phyloP scores from a whole-genome alignment of 2,888 invertebrate genomes.

The Bimastos eiseni region DNA sequence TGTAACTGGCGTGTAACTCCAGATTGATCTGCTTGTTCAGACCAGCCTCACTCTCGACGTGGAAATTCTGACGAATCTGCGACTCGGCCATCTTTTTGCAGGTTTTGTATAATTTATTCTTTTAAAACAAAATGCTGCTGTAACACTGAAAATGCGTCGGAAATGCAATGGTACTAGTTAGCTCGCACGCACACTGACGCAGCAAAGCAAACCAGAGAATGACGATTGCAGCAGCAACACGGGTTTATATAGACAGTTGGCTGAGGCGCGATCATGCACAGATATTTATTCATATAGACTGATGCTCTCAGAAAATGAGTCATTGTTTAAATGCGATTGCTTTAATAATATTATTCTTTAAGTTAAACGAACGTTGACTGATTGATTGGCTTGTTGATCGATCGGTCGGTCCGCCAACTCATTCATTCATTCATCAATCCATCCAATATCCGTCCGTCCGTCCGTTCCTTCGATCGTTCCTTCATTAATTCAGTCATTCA shows the following conservation, averaged over 20 bases:
- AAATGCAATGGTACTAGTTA: not conserved
- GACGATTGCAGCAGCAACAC: not conserved
- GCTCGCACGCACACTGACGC: slow-evolving; percentile 23
- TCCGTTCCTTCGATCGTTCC: too few species aligned
- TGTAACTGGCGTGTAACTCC: slow-evolving; percentile 61
- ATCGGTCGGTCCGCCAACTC: too few species aligned
- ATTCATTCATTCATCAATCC: too few species aligned
- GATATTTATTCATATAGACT: slow-evolving; percentile 3
- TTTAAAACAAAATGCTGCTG: not conserved
- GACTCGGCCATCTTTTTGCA: slow-evolving; percentile 17
- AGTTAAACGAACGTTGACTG: too few species aligned
- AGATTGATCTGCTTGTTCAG: slow-evolving; percentile 62
- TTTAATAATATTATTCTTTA: too few species aligned
- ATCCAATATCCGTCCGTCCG: too few species aligned
- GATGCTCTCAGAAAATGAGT: not conserved
- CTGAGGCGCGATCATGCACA: not conserved
- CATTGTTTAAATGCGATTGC: too few species aligned
- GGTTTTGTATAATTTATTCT: not conserved
- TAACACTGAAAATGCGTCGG: not conserved
- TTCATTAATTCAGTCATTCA: too few species aligned
- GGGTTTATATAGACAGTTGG: not conserved
- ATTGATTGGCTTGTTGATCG: too few species aligned
- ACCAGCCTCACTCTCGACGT: slow-evolving; percentile 59
- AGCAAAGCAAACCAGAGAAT: slow-evolving; percentile 15
- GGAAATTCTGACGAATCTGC: slow-evolving; percentile 61